Evolutionary conservation across 23 tunicate species (phyloP).

Genomic region (Ascidia mentula): DNA sequence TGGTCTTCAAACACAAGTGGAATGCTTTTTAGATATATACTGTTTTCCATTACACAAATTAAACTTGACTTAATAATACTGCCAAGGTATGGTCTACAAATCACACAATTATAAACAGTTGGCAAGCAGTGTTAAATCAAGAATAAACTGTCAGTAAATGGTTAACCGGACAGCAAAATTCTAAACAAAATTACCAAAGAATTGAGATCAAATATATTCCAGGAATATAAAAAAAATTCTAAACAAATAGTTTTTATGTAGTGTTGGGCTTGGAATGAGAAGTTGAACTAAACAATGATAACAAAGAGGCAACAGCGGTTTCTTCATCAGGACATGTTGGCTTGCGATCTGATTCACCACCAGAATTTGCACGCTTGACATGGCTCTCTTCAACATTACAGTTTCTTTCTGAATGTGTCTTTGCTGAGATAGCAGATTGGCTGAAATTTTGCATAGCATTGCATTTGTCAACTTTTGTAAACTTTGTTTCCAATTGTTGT

Average conservation of each 20-base stretch:
- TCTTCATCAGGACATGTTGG: conserved; percentile 81
- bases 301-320: conserved; percentile 65
- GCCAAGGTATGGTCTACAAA: too few relatives aligned
- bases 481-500: too few relatives aligned
- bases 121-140: too few relatives aligned
- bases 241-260: too few relatives aligned
- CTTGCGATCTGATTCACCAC: conserved; percentile 38
- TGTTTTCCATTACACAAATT: conserved; percentile 37
- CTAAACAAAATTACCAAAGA: too few relatives aligned
- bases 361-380: neutral
- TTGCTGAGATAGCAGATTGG: neutral
- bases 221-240: too few relatives aligned
- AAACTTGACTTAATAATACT: too few relatives aligned
- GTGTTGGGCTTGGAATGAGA: neutral
- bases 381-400: neutral
- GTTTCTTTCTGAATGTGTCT: neutral
- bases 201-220: too few relatives aligned
- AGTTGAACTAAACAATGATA: conserved; percentile 40
- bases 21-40: conserved; percentile 40
- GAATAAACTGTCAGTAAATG: too few relatives aligned
- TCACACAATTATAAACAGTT: too few relatives aligned
- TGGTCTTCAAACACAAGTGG: conserved; percentile 52
- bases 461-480: too few relatives aligned
- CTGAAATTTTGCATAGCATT: neutral
- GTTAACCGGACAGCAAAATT: too few relatives aligned